Evolutionary conservation across 1,140 invertebrate species (phyloP), one percentile per base, ranked within the genome.

Genomic region (Zaprionus tsacasi): DNA sequence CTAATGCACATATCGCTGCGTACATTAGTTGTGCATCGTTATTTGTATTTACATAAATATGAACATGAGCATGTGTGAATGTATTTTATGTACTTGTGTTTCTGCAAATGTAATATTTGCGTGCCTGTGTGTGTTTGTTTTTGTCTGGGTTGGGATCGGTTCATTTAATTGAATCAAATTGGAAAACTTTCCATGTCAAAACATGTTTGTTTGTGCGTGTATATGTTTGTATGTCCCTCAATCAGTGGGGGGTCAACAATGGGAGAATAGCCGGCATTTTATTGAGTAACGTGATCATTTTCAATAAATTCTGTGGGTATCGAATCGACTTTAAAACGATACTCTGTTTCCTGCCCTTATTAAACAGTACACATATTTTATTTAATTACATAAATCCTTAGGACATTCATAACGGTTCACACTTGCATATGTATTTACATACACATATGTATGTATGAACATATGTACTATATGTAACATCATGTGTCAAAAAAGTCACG

Each of bases 101-200:
- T 48, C 15, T 48, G 17, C 45, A 17, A 25, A 50, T 50, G 17
- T 21, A 1, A 3, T 21, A 11, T 17, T 30, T 43, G 21, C 45
- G 11, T 38, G 56, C 35, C 13, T 35, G n/a, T 21, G 27, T 64
- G 13, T 8, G 30, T 61, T 11, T 57, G 25, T 38, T 6, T 35
- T 21, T 64, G 40, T 48, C 33, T 66, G 35, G 36, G 11, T 27
- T 40, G 33, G 43, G 40, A 66, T 64, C 35, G 54, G 43, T 59
- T 75, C 27, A 17, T 56, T 75, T 56, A 76, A 78, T 76, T 76
- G 72, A 75, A 66, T 75, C 40, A 75, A 70, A 70, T 75, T 78
- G 65, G 57, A 65, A 77, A 78, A 78, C 60, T 78, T 78, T 78
- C 76, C 76, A 70, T 75, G 33, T 13, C 30, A 13, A 57, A 50